These are phyloP conservation scores for Scelioninae gen. 2 DNA, from an alignment of 2,888 invertebrate species.

Conservation along the genomic window DNA sequence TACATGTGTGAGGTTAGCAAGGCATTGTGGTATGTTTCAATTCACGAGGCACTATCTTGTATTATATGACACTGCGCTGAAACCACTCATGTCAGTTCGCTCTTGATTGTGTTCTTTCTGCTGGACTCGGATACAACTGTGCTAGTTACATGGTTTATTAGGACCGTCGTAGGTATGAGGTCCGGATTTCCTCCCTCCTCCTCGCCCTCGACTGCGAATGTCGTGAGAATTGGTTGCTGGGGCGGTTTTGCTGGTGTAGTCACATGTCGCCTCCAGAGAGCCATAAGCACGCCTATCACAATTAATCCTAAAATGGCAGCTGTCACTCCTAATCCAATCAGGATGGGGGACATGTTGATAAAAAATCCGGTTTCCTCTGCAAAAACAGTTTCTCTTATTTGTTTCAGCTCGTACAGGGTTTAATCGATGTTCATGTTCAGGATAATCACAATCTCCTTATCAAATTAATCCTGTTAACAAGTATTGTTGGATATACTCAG, in stretches of 20 bases:
- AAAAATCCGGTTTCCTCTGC: slow-evolving; percentile 71
- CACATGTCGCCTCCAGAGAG: slow-evolving; percentile 73
- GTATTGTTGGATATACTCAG: no score
- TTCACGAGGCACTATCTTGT: slow-evolving; percentile 61
- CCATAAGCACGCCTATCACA: slow-evolving; percentile 74
- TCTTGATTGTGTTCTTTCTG: slow-evolving; percentile 58
- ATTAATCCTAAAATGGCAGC: slow-evolving; percentile 73
- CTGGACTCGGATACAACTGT: slow-evolving; percentile 58
- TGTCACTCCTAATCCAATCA: slow-evolving; percentile 73
- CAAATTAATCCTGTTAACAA: no score
- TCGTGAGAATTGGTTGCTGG: slow-evolving; percentile 64
- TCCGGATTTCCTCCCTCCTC: slow-evolving; percentile 74
- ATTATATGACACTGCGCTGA: slow-evolving; percentile 49
- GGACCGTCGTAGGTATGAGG: slow-evolving; percentile 73
- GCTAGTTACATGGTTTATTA: slow-evolving; percentile 72
- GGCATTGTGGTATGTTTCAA: slow-evolving; percentile 62
- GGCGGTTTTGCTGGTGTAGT: slow-evolving; percentile 69
- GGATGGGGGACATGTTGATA: slow-evolving; percentile 73
- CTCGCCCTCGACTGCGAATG: slow-evolving; percentile 66
- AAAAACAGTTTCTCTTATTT: slow-evolving; percentile 51
- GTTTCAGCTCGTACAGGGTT: neutral
- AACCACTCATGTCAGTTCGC: slow-evolving; percentile 58
- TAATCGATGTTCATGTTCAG: neutral
- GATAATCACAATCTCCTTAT: no score
- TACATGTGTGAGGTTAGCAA: slow-evolving; percentile 59